Conservation (phyloP, 1,140 invertebrate genomes). For the Cydia fagiglandana region DNA sequence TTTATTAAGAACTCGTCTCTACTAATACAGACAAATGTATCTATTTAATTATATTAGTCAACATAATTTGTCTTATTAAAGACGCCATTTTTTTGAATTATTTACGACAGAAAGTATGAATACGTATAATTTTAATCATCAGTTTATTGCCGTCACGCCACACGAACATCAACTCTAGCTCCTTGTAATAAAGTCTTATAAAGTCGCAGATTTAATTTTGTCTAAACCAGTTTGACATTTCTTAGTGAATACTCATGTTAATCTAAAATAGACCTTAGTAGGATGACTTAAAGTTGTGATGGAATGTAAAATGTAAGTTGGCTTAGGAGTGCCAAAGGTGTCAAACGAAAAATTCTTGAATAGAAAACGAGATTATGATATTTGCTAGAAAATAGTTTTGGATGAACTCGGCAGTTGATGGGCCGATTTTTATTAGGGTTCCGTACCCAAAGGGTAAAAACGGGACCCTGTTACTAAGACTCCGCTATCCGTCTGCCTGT, state of each 20-base stretch:
- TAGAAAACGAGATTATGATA: neutral
- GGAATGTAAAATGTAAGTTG: neutral
- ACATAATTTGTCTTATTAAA: conserved; percentile 23
- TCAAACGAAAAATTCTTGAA: conserved; percentile 22
- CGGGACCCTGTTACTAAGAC: too few species aligned
- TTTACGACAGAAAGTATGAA: conserved; percentile 14
- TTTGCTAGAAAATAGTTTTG: too few species aligned
- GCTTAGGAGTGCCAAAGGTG: conserved; percentile 12
- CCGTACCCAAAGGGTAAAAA: too few species aligned
- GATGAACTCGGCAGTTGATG: too few species aligned
- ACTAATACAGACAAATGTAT: conserved; percentile 23
- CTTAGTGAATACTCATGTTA: neutral
- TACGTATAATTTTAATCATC: conserved; percentile 12
- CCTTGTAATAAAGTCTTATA: neutral
- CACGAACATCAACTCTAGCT: neutral
- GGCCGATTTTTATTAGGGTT: too few species aligned
- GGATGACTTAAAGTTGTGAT: neutral
- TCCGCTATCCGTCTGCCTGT: too few species aligned
- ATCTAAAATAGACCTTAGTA: neutral
- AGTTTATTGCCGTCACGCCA: neutral
- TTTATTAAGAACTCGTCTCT: neutral
- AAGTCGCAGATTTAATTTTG: neutral
- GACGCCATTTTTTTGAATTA: conserved; percentile 23
- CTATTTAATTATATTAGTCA: conserved; percentile 10
- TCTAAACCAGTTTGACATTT: neutral